phyloP scores from a whole-genome alignment of 2,888 invertebrate genomes.

The Mimumesa dahlbomi region DNA sequence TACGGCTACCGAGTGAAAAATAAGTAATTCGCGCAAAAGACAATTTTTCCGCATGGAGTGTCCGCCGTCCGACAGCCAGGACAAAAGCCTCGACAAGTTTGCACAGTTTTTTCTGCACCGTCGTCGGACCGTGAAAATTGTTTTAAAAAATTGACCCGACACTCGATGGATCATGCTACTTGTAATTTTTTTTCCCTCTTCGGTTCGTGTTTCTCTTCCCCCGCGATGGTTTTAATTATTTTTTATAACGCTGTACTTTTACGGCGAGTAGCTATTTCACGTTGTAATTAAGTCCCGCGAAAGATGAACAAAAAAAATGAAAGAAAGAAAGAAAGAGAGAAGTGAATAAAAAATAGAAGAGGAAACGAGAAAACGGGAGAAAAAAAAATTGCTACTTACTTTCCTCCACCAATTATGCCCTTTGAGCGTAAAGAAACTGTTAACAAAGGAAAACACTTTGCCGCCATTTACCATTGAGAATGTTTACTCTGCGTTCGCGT shows the following conservation, averaged over 20 bases:
- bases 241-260: too few relatives aligned
- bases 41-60: slow-evolving; percentile 1
- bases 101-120: neutral
- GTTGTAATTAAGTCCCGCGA: neutral
- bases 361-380: too few relatives aligned
- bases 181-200: too few relatives aligned
- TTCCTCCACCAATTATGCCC: neutral
- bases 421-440: neutral
- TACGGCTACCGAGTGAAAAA: neutral
- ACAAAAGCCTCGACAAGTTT: neutral
- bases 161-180: too few relatives aligned
- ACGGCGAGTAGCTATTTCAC: neutral
- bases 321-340: neutral
- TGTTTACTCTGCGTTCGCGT: slow-evolving; percentile 5
- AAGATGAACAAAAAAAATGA: too few relatives aligned
- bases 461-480: neutral
- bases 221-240: too few relatives aligned
- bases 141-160: too few relatives aligned
- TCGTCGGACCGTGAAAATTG: too few relatives aligned
- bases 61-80: neutral
- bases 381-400: neutral
- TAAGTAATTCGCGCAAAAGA: neutral
- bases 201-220: neutral
- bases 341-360: too few relatives aligned
- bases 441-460: slow-evolving; percentile 3